Conservation (phyloP, 2,797 vertebrate species). For the Rhynchonycteris naso region DNA sequence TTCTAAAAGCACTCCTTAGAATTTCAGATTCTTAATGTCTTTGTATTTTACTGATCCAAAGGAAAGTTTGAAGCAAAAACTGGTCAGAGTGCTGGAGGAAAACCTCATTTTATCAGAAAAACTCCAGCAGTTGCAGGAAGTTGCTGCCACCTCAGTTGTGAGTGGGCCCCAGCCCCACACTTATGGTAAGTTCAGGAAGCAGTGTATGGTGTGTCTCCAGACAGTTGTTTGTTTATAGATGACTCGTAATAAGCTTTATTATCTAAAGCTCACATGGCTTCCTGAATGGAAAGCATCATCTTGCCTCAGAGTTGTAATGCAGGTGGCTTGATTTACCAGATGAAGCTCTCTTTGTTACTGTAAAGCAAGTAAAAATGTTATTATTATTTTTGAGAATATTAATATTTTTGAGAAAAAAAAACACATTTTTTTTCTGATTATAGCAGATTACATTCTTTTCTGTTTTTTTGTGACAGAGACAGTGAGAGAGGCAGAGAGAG, state of each 20-base stretch:
- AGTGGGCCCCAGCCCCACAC: slow-evolving; percentile 48
- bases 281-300: slow-evolving; percentile 9
- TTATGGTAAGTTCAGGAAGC: background rate
- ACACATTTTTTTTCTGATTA: slow-evolving; percentile 19
- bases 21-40: slow-evolving; percentile 36
- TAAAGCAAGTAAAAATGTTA: background rate
- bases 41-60: slow-evolving; percentile 62
- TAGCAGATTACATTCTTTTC: background rate
- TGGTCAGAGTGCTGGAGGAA: slow-evolving; percentile 80
- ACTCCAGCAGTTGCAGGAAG: slow-evolving; percentile 62
- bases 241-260: background rate
- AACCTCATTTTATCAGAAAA: slow-evolving; percentile 69
- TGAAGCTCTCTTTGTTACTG: background rate
- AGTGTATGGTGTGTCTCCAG: background rate
- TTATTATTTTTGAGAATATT: slow-evolving; percentile 42
- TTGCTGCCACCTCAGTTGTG: background rate
- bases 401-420: too few relatives aligned
- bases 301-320: background rate
- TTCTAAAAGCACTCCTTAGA: background rate
- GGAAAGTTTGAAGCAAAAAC: slow-evolving; percentile 78
- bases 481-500: too few relatives aligned
- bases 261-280: background rate
- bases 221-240: background rate
- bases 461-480: too few relatives aligned
- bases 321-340: slow-evolving; percentile 29